A percentile compares a stretch with the other conserved stretches of the same genome.
Evolutionary conservation across 1,140 invertebrate genomes (phyloP).

Genomic region (Ceratina australensis): DNA sequence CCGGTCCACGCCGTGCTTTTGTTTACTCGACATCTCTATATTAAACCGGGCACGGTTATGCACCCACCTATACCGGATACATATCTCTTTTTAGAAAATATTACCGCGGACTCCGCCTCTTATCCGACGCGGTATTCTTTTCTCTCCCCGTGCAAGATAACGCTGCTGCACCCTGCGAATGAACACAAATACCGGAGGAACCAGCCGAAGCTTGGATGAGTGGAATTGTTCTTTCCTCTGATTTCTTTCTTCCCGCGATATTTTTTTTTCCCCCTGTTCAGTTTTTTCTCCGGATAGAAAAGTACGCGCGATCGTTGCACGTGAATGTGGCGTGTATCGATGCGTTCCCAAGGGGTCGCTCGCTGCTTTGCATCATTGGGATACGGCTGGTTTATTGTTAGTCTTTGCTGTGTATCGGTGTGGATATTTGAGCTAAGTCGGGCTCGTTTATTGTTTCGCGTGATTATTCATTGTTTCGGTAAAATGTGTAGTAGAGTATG

Average conservation of each 20-base stretch:
- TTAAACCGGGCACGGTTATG: constrained; percentile 69
- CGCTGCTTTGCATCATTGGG: neutral
- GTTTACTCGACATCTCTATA: constrained; percentile 79
- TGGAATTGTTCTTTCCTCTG: neutral
- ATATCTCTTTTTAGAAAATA: constrained; percentile 63
- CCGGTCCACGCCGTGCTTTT: constrained; percentile 75
- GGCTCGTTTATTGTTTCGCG: neutral
- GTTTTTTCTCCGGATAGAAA: neutral
- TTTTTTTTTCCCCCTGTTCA: neutral
- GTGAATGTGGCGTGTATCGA: constrained; percentile 13
- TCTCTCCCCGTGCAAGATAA: constrained; percentile 45
- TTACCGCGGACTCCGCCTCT: constrained; percentile 42
- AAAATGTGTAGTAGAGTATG: too few relatives aligned
- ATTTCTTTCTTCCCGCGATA: neutral
- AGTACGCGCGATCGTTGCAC: constrained; percentile 1
- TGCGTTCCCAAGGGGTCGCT: constrained; percentile 2
- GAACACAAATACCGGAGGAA: constrained; percentile 34
- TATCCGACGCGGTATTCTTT: constrained; percentile 48
- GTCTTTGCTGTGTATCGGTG: neutral
- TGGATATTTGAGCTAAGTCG: neutral
- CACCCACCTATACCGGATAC: constrained; percentile 45
- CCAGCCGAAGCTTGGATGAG: neutral
- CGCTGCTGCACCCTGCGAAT: constrained; percentile 7
- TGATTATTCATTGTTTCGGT: too few relatives aligned
- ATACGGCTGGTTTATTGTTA: neutral